These are phyloP conservation scores for Antechinus flavipes DNA, from an alignment of 2,113 vertebrate species.

Conservation along the genomic window DNA sequence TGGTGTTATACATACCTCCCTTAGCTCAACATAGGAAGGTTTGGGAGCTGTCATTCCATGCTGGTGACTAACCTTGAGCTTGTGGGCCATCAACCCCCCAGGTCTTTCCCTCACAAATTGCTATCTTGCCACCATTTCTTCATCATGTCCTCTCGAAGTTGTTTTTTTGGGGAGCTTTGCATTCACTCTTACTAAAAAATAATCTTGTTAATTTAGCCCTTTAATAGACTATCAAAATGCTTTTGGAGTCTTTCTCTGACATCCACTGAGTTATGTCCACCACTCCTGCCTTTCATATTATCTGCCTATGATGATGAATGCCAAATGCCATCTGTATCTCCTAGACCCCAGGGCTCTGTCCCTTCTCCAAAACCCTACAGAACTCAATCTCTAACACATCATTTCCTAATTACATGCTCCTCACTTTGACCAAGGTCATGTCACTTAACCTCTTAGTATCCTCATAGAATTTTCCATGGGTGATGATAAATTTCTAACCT, in stretches of 20 bases:
- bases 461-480: background rate
- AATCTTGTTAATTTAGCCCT: background rate
- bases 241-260: background rate
- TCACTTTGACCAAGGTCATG: background rate
- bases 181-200: background rate
- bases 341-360: background rate
- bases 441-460: background rate
- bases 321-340: no score
- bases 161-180: background rate
- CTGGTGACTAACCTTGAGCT: background rate
- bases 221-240: background rate
- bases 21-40: background rate
- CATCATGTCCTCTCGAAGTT: background rate
- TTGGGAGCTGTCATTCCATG: background rate
- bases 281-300: background rate
- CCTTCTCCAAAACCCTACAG: no score
- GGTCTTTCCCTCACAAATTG: background rate
- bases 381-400: no score
- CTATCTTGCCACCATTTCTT: background rate
- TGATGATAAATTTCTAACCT: no score
- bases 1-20: background rate
- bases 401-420: background rate
- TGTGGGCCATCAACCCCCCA: background rate
- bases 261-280: background rate
- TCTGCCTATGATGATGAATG: background rate